Evolutionary conservation across 2,888 invertebrate species (phyloP).

Genomic region (Polyommatus iphigenia): DNA sequence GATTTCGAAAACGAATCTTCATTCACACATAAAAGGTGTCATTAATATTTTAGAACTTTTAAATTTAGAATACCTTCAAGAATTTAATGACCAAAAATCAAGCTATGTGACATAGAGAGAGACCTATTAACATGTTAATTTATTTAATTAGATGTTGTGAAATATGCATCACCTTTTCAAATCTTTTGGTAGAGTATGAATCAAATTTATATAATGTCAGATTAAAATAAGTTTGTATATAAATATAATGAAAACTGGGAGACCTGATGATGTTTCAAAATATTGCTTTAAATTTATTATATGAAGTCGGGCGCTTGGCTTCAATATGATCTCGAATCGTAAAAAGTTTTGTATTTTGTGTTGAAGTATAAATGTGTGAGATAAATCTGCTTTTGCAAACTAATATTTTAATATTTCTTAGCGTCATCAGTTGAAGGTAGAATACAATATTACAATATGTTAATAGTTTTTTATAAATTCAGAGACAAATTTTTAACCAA

Average conservation of each 20-base stretch:
- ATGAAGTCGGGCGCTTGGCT: slow-evolving; percentile 66
- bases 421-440: slow-evolving; percentile 19
- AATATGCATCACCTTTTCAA: slow-evolving; percentile 34
- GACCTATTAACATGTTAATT: background rate
- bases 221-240: slow-evolving; percentile 30
- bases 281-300: slow-evolving; percentile 71
- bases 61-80: background rate
- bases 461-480: slow-evolving; percentile 22
- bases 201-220: slow-evolving; percentile 23
- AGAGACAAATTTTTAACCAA: background rate
- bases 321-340: slow-evolving; percentile 74
- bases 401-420: slow-evolving; percentile 22
- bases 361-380: slow-evolving; percentile 31
- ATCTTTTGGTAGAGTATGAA: slow-evolving; percentile 34
- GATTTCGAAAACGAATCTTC: background rate
- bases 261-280: slow-evolving; percentile 66
- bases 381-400: slow-evolving; percentile 24
- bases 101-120: background rate
- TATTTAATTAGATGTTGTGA: background rate
- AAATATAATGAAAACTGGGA: slow-evolving; percentile 43
- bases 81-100: background rate
- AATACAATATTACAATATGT: background rate
- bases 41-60: background rate
- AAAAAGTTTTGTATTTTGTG: slow-evolving; percentile 47
- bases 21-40: no score